Evolutionary conservation across 1,140 invertebrate species (phyloP).

Genomic region (Aphelinus certus): DNA sequence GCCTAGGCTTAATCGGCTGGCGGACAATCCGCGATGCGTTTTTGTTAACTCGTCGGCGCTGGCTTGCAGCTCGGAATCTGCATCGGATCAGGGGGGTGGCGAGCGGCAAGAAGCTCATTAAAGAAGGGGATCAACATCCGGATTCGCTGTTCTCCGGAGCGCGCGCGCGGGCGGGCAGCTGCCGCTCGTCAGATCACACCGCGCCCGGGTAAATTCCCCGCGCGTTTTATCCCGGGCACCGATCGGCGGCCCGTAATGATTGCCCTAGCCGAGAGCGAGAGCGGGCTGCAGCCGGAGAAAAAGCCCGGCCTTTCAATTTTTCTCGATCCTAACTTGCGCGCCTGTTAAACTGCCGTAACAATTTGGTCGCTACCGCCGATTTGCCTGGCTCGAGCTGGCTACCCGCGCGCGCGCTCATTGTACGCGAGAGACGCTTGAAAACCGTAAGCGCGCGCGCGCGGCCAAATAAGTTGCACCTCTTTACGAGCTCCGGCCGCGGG

Average conservation of each 20-base stretch:
- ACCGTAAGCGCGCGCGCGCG: constrained; percentile 11
- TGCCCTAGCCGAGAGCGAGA: too few species aligned
- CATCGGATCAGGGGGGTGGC: too few species aligned
- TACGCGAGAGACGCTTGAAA: background rate
- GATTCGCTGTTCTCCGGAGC: background rate
- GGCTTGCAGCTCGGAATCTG: too few species aligned
- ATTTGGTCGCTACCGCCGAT: constrained; percentile 18
- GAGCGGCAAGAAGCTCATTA: constrained; percentile 19
- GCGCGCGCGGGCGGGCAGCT: too few species aligned
- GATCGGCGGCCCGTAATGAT: too few species aligned
- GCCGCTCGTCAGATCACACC: constrained; percentile 2
- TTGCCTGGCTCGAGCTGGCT: background rate
- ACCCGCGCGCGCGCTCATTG: background rate
- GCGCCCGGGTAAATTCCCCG: background rate
- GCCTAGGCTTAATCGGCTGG: too few species aligned
- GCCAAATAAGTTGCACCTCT: constrained; percentile 34
- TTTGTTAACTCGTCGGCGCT: too few species aligned
- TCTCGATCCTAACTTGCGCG: background rate
- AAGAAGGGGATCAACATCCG: constrained; percentile 16
- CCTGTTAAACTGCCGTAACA: constrained; percentile 26
- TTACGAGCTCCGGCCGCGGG: constrained; percentile 13
- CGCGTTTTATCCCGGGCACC: too few species aligned
- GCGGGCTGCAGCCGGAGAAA: too few species aligned
- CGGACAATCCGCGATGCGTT: too few species aligned
- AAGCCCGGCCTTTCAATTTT: constrained; percentile 11